Conservation (phyloP, 2,113 vertebrate species). For the Xiphophorus maculatus region DNA sequence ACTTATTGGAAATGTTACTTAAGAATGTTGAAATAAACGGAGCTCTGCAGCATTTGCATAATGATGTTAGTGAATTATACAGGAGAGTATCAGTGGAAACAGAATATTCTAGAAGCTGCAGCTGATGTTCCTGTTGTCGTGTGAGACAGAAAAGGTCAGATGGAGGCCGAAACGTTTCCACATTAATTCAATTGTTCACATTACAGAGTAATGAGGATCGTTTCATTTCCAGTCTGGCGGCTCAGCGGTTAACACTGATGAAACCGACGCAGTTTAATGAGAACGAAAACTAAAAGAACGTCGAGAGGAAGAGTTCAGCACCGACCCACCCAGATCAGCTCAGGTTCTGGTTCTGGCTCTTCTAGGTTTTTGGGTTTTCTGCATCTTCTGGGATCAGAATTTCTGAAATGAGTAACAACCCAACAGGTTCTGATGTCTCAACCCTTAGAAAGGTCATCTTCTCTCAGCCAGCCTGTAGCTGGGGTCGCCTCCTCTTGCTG, state of each 20-base stretch:
- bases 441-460: too few species aligned
- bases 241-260: conserved; percentile 8
- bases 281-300: conserved; percentile 28
- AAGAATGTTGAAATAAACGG: neutral
- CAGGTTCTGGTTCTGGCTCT: neutral
- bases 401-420: too few species aligned
- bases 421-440: too few species aligned
- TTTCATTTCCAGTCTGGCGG: conserved; percentile 13
- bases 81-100: neutral
- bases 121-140: neutral
- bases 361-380: neutral
- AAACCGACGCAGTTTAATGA: conserved; percentile 26
- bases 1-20: neutral
- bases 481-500: too few species aligned
- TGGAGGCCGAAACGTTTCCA: neutral
- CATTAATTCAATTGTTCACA: conserved; percentile 12
- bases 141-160: conserved; percentile 31
- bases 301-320: conserved; percentile 13
- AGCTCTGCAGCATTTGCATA: neutral
- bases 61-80: neutral
- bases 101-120: neutral
- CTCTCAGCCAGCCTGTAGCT: too few species aligned
- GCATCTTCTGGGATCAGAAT: too few species aligned
- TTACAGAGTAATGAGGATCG: conserved; percentile 17
- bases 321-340: conserved; percentile 8